Base-by-base conservation (phyloP, 2,888 invertebrate species). In the Ochropleura leucogaster region DNA sequence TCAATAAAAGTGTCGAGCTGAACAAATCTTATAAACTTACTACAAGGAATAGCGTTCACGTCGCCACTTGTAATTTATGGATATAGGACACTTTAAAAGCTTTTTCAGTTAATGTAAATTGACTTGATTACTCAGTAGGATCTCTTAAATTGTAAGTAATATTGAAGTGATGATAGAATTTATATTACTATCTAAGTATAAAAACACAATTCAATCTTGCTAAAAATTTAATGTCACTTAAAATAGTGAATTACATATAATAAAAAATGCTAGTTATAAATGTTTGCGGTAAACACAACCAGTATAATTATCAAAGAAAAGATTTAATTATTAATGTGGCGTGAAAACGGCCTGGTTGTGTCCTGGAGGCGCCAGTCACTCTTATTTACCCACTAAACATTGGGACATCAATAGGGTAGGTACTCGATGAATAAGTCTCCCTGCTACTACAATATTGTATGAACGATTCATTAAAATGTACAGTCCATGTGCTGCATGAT, bases 1-100 rank as follows among this genome's bases (percentile, higher is more conserved):
- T 68, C 47, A 65, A 64, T 64, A 76, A 55, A 60, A 76, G 46
- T 51, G 55, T n/a, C 20, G n/a, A 60, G 7, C 49, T 49, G 40
- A 55, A 59, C 44, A n/a, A 59, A 64, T 71, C 60, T 40, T 55
- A 60, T 60, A 49, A 51, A 69, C 44, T 1, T 30, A 55, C 44
- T 72, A 46, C 57, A 63, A 42, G 0, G 30, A 51, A 72, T 73
- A 12, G 49, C 16, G 14, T 64, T 79, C 47, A 42, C 46, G 53
- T 67, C 67, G 62, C 46, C 46, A 16, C 20, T 46, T 42, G 30
- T 67, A 66, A 67, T 63, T 62, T 57, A 79, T 73, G 55, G 20
- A 51, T 72, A 16, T 51, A 51, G 12, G 16, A 62, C 46, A 67
- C 49, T 77, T 59, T 53, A n/a, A 53, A 47, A 65, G 77, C 42